These are phyloP conservation scores for Microplitis mediator DNA, from an alignment of 1,140 invertebrate species.

Conservation along the genomic window DNA sequence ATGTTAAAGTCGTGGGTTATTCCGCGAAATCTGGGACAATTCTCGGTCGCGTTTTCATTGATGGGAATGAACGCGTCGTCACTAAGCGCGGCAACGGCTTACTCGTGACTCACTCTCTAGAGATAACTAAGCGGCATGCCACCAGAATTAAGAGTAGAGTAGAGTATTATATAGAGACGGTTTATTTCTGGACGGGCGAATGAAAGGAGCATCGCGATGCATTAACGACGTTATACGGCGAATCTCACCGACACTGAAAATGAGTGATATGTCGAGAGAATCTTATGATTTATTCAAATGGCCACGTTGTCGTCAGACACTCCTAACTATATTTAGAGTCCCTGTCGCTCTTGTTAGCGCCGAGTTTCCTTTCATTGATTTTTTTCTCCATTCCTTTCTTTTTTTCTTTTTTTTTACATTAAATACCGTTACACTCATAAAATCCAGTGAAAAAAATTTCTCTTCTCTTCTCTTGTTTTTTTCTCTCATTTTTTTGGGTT, in stretches of 20 bases:
- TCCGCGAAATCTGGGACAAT: neutral
- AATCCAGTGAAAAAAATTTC: neutral
- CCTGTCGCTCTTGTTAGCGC: constrained; percentile 9
- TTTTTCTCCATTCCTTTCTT: neutral
- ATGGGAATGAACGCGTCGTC: neutral
- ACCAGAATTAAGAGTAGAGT: neutral
- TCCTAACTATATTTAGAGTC: constrained; percentile 13
- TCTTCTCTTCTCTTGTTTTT: neutral
- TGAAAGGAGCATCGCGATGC: constrained; percentile 28
- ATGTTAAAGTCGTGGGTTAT: neutral
- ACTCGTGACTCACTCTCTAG: neutral
- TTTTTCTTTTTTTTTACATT: neutral
- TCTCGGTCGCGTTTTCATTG: neutral
- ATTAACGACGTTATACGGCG: constrained; percentile 20
- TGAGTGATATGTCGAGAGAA: constrained; percentile 51
- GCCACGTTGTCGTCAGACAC: constrained; percentile 18
- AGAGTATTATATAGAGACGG: neutral
- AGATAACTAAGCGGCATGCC: neutral
- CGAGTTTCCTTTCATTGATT: neutral
- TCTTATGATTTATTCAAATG: constrained; percentile 41
- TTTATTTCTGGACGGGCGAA: constrained; percentile 21
- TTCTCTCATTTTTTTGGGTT: neutral
- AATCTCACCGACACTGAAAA: constrained; percentile 31
- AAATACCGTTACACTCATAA: neutral
- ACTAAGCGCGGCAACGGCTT: neutral